Evolutionary conservation across 2,888 invertebrate species (phyloP), one percentile per base, ranked within the genome.

Genomic region (Tholera decimalis): DNA sequence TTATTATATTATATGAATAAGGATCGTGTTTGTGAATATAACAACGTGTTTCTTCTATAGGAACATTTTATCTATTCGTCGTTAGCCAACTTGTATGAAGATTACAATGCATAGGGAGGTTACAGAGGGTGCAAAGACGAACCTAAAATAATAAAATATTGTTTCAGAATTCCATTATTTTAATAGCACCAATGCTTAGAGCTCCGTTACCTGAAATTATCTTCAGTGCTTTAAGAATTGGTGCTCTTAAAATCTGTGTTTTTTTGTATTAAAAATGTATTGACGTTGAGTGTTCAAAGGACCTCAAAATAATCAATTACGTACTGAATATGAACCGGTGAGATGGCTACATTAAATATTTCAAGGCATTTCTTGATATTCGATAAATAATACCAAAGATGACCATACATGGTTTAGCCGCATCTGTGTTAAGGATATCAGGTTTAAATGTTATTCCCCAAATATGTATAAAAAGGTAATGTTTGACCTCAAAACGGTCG

Each of bases 381-480:
- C 15, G 8, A 7, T 47, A 61, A 60, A n/a, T 28, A 69, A 44
- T 51, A 26, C 22, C 44, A 55, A 60, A 62, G 6, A 30, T 13
- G 11, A 33, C 57, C 56, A 2, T 58, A 51, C 13, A 73, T 44
- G 62, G 66, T 35, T 8, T 28, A 24, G 20, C 3, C 18, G 30
- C 30, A 77, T 69, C 37, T 72, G 65, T 78, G 79, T 72, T 75
- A 72, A 80, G 80, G 81, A 80, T 75, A 68, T 68, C 77, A 44
- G 15, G 72, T 63, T 20, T 53, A 44, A 58, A 70, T 62, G 39
- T 70, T 39, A 62, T 51, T 58, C 8, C 41, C 59, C 58, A 74
- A 77, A 74, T 26, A 41, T 26, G 46, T 53, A 46, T 46, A 57
- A 41, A 35, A 46, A 53, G n/a, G 41, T 39, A 11, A 26, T 35